phyloP scores from a whole-genome alignment of 2,888 invertebrate genomes.

The Cacoxenus indagator region DNA sequence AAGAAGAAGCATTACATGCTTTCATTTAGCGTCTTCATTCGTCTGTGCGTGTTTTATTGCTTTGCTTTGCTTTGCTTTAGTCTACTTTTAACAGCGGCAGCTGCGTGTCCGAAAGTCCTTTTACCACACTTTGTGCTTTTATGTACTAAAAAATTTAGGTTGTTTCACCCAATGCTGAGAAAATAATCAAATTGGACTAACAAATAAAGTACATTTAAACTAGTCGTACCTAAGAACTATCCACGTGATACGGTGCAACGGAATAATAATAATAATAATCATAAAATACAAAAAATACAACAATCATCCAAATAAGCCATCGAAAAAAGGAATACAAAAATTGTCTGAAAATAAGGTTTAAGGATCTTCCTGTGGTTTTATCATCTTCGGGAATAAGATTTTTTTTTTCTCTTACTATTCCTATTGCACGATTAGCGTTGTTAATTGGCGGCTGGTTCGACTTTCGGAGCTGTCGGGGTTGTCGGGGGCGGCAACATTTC shows the following conservation, averaged over 20 bases:
- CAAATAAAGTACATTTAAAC: constrained; percentile 33
- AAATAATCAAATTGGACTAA: constrained; percentile 53
- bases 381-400: too few species aligned
- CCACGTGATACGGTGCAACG: neutral
- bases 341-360: neutral
- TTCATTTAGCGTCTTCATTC: constrained; percentile 56
- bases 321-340: neutral
- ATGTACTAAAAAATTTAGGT: too few species aligned
- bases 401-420: too few species aligned
- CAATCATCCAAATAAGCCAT: neutral
- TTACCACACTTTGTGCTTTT: too few species aligned
- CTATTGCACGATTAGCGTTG: neutral
- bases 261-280: neutral
- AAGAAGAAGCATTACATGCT: constrained; percentile 59
- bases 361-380: too few species aligned
- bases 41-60: constrained; percentile 47
- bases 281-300: neutral
- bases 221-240: constrained; percentile 35
- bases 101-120: too few species aligned
- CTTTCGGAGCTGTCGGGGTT: neutral
- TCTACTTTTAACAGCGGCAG: too few species aligned
- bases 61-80: neutral
- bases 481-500: constrained; percentile 29
- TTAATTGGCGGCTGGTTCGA: neutral
- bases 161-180: too few species aligned